Percentiles rank a stretch among this genome's conserved stretches.
These are phyloP conservation scores for Pogonocherus hispidulus DNA, from an alignment of 2,888 invertebrate species.

Conservation along the genomic window DNA sequence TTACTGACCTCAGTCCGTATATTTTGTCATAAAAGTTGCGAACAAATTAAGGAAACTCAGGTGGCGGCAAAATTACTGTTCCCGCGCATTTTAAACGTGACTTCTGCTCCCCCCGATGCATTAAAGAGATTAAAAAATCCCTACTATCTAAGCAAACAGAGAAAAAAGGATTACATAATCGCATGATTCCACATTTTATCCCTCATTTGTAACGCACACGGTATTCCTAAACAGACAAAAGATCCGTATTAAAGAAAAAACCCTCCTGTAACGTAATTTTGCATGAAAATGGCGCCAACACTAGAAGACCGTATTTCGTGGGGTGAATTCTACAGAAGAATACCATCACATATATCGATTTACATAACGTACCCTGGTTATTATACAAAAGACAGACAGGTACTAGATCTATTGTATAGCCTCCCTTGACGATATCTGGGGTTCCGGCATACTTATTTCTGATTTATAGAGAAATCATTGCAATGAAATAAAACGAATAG, in stretches of 20 bases:
- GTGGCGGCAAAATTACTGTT: not conserved
- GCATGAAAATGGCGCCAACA: conserved; percentile 12
- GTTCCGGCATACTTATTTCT: conserved; percentile 10
- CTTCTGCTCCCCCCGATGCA: not conserved
- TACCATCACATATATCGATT: conserved; percentile 18
- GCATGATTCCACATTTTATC: conserved; percentile 3
- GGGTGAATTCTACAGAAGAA: conserved; percentile 13
- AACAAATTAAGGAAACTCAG: no score
- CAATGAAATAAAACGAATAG: not conserved
- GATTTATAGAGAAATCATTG: conserved; percentile 17
- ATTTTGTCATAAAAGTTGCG: no score
- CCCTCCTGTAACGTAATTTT: not conserved
- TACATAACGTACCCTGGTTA: conserved; percentile 18
- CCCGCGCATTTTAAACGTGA: conserved; percentile 5
- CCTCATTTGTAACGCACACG: not conserved
- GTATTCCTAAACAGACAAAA: not conserved
- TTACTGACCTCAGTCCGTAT: no score
- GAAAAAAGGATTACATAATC: conserved; percentile 1
- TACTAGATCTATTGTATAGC: conserved; percentile 18
- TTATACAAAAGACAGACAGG: conserved; percentile 22
- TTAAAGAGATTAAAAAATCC: not conserved
- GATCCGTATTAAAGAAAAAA: not conserved
- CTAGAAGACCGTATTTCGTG: not conserved
- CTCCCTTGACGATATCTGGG: conserved; percentile 8
- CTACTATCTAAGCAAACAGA: not conserved